Evolutionary conservation across 64 coral and sea anemone genomes (phyloP).

Genomic region (Stichodactyla mertensii): DNA sequence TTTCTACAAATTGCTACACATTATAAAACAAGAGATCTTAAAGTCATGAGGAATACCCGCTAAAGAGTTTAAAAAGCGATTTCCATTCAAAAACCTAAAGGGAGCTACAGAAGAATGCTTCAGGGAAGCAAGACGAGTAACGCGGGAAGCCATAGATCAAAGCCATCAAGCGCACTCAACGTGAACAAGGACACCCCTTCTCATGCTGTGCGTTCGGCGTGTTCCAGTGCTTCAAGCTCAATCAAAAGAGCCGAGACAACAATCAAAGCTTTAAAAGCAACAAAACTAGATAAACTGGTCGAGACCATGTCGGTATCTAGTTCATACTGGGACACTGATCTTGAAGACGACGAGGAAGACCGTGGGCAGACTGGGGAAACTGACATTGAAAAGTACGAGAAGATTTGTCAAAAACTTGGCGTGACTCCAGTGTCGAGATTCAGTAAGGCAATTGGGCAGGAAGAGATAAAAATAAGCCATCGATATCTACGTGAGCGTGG

Average conservation of each 20-base stretch:
- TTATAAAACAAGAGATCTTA: no score
- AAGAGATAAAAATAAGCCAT: slow-evolving; percentile 81
- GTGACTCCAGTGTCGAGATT: slow-evolving; percentile 70
- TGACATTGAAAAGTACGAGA: slow-evolving; percentile 48
- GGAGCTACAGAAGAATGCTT: neutral
- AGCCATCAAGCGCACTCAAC: neutral
- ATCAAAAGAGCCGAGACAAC: slow-evolving; percentile 72
- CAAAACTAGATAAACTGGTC: slow-evolving; percentile 33
- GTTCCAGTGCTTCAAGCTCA: slow-evolving; percentile 68
- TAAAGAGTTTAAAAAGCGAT: neutral
- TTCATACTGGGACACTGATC: slow-evolving; percentile 84
- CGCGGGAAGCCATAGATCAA: neutral
- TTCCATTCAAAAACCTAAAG: neutral
- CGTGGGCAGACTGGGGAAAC: neutral
- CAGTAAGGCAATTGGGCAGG: slow-evolving; percentile 63
- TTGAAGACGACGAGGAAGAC: slow-evolving; percentile 47
- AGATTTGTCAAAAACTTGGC: slow-evolving; percentile 44
- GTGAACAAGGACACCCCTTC: neutral
- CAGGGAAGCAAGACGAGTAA: neutral
- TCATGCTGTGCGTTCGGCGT: slow-evolving; percentile 31
- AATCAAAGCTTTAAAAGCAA: slow-evolving; percentile 26
- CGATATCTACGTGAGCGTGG: slow-evolving; percentile 57
- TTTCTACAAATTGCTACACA: neutral
- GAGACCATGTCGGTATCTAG: slow-evolving; percentile 64
- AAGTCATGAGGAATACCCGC: no score